These are phyloP conservation scores for Aphelinus certus DNA, from an alignment of 1,140 invertebrate species.

Conservation along the genomic window DNA sequence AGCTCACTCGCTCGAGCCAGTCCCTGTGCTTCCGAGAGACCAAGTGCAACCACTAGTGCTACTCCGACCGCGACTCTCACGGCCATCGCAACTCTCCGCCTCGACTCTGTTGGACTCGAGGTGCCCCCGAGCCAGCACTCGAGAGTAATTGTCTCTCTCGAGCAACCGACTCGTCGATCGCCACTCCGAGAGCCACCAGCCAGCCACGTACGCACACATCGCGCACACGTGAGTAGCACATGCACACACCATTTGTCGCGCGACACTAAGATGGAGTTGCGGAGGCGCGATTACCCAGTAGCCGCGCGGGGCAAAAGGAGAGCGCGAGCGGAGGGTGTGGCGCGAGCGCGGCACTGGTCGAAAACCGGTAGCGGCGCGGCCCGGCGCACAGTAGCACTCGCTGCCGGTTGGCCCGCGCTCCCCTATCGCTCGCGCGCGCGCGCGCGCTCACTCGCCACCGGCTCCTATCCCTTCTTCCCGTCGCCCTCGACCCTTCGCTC, in stretches of 20 bases:
- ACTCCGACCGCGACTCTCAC: too few species aligned
- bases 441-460: neutral
- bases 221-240: neutral
- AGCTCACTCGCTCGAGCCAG: neutral
- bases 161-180: too few species aligned
- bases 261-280: conserved; percentile 13
- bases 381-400: conserved; percentile 61
- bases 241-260: neutral
- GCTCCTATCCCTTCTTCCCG: neutral
- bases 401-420: conserved; percentile 37
- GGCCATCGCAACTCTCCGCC: too few species aligned
- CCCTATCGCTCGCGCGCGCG: neutral
- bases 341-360: conserved; percentile 52
- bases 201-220: too few species aligned
- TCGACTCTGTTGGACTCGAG: too few species aligned
- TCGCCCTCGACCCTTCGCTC: neutral
- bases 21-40: too few species aligned
- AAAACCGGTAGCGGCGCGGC: conserved; percentile 63
- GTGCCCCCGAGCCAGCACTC: neutral
- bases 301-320: conserved; percentile 10
- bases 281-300: neutral
- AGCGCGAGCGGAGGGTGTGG: conserved; percentile 56
- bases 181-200: too few species aligned
- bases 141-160: conserved; percentile 5
- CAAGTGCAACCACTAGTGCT: too few species aligned